Base-by-base conservation (phyloP, 2,797 vertebrate genomes). In the Podarcis siculus region DNA sequence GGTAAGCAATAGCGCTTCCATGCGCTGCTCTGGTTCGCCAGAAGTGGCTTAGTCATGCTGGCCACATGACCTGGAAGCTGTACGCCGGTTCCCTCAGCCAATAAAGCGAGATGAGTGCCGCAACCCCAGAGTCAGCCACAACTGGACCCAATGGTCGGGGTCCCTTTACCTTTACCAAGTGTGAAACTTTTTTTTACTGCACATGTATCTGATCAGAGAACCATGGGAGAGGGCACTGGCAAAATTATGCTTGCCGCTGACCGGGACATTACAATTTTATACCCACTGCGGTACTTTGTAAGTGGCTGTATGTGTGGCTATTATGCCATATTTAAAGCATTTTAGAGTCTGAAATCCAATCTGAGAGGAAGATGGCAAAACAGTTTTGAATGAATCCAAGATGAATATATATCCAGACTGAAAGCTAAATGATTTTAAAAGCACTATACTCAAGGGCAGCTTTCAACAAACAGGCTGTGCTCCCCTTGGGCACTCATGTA, bases 1-100 rank as follows among this genome's bases (percentile, higher is more conserved):
- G 42, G 42, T 42, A 42, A 42, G n/a, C n/a, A n/a, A 8, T 0
- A 0, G 42, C 1, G 42, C 9, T 42, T 42, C 42, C 0, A 1
- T 42, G 42, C 8, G 8, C 42, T 9, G 42, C 42, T 42, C 42
- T 42, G 42, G 42, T 42, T 42, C 42, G 1, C 42, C 42, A 42
- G 42, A 42, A 2, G 42, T 1, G 42, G 42, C 42, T 42, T 42
- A 42, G 42, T 42, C 42, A 9, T 42, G 42, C 42, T 42, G 42
- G 8, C 42, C 42, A 42, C 42, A 42, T 42, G 42, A 42, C 42
- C 39, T 1, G 39, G 39, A 42, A 42, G 42, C 42, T 42, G 8
- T 42, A 42, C 8, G 1, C 42, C 1, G 1, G 42, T 8, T 42
- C 42, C 42, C 42, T 42, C 8, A 0, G 42, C 42, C 42, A 42